Percentiles rank a stretch among this genome's conserved stretches.
These are phyloP conservation scores for Dasypus novemcinctus DNA, from an alignment of 2,113 vertebrate species.

Conservation along the genomic window DNA sequence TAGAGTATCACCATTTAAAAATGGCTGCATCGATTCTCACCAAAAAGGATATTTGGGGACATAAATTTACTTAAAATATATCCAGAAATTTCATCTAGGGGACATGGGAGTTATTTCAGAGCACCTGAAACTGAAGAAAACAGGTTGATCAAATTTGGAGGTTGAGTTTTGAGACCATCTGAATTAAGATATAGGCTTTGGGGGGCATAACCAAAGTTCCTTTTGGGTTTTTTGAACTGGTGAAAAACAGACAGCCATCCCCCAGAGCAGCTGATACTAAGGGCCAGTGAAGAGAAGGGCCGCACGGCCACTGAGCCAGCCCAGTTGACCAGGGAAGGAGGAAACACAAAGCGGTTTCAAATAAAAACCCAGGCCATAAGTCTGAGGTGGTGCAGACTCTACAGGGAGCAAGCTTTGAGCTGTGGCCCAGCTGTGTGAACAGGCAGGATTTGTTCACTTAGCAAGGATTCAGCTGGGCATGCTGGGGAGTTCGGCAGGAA, in stretches of 20 bases:
- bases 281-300: not conserved
- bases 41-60: not conserved
- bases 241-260: not conserved
- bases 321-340: rapidly evolving
- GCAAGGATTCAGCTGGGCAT: not conserved
- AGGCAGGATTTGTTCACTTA: not conserved
- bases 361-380: not conserved
- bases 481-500: not conserved
- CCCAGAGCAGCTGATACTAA: not conserved
- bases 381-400: not conserved
- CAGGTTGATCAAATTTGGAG: not conserved
- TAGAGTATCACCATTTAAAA: not conserved
- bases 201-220: not conserved
- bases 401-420: rapidly evolving
- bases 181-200: not conserved
- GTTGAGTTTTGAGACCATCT: not conserved
- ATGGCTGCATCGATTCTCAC: not conserved
- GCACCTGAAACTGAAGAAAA: not conserved
- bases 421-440: not conserved
- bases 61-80: not conserved
- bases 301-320: rapidly evolving
- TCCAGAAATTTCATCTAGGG: not conserved
- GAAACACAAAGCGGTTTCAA: not conserved
- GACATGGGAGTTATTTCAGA: not conserved
- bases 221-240: not conserved